These are phyloP conservation scores for Gymnosoma rotundatum DNA, from an alignment of 2,888 invertebrate genomes.

Conservation along the genomic window DNA sequence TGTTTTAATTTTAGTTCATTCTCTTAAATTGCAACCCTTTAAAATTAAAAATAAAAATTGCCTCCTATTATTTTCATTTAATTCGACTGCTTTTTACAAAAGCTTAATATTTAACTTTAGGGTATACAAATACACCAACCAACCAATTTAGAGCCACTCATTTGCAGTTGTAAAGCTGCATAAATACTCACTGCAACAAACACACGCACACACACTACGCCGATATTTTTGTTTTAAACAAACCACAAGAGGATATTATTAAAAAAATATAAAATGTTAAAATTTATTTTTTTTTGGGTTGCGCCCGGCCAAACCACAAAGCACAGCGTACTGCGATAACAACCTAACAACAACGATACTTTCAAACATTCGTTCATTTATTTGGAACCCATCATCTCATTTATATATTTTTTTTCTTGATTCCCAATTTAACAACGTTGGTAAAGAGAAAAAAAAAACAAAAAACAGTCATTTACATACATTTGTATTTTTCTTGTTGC, in stretches of 20 bases:
- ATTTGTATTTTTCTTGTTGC: neutral
- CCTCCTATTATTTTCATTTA: neutral
- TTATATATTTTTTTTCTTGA: neutral
- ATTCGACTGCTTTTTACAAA: neutral
- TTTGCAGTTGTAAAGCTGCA: neutral
- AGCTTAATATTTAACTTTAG: conserved; percentile 18
- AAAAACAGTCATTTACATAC: conserved; percentile 51
- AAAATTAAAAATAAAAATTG: neutral
- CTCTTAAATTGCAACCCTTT: neutral
- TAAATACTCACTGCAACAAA: neutral
- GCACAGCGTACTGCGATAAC: conserved; percentile 1
- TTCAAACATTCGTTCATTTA: conserved; percentile 23
- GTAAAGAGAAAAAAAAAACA: conserved; percentile 10
- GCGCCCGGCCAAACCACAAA: conserved; percentile 1
- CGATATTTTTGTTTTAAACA: conserved; percentile 4
- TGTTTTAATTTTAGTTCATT: neutral
- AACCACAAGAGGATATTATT: conserved; percentile 64
- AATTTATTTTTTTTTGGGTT: conserved; percentile 47
- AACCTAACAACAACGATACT: neutral
- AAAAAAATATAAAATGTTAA: conserved; percentile 41
- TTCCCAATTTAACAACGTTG: conserved; percentile 28
- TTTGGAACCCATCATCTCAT: conserved; percentile 29
- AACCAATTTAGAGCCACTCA: conserved; percentile 5
- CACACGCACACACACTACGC: neutral
- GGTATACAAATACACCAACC: conserved; percentile 14